Evolutionary conservation across 2,888 invertebrate genomes (phyloP), one percentile per base, ranked within the genome.

Genomic region (Diaprepes abbreviatus): DNA sequence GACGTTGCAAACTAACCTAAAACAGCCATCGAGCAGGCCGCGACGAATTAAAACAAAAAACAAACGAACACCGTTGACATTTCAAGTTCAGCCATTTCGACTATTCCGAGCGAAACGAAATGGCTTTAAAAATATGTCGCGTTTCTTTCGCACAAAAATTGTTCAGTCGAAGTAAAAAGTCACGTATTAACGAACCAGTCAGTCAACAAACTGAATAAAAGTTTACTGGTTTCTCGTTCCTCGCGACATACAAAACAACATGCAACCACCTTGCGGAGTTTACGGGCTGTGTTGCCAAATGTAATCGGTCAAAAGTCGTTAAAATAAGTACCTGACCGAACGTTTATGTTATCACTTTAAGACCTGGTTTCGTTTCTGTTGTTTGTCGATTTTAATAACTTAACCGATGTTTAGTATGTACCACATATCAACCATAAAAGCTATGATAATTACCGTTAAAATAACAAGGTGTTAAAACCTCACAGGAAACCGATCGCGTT

Each of bases 211-310:
- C 60, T 36, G 33, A 35, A 55, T 60, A 60, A 67, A 66, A 55
- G 68, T 68, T 54, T 57, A 59, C 67, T 54, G 31, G 52, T 55
- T 52, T 60, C 45, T 40, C 45, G 52, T 28, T 24, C 16, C 50
- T 33, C 31, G 62, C 68, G 62, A 68, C 63, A 68, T 31, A 66
- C 55, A 63, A 57, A 68, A 55, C 67, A 55, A 63, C 63, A 63
- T 48, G 55, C 66, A 66, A 68, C 68, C 68, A 68, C 68, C 66
- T 68, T 68, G 68, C 63, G 62, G 68, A 68, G 57, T 48, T 24
- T 12, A 40, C 10, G 28, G 1, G 60, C 60, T 0, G n/a, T n/a
- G 66, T 59, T 67, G 66, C 66, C 66, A 36, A 9, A 50, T n/a
- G 48, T 14, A 14, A 6, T 7, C 28, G 7, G 48, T 2, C 12